phyloP scores from a whole-genome alignment of 2,888 invertebrate genomes.

The Nasonia oneida region DNA sequence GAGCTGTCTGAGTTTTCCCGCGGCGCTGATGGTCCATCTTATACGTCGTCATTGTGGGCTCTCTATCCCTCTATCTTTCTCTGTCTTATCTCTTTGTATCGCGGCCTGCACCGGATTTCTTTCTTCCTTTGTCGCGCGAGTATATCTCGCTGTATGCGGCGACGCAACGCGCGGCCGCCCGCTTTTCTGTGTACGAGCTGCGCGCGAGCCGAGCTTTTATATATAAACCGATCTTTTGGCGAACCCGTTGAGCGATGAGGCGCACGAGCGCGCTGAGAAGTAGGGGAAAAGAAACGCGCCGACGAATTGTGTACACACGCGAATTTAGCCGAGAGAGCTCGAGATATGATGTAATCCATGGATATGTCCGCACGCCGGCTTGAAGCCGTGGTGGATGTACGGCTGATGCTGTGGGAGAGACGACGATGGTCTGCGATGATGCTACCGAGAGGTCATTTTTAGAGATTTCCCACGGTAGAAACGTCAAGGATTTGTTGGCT shows the following conservation, averaged over 20 bases:
- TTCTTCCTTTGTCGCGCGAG: not conserved
- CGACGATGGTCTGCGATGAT: too few relatives aligned
- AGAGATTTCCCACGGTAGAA: too few relatives aligned
- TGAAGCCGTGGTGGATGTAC: too few relatives aligned
- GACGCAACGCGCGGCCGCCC: slow-evolving; percentile 25
- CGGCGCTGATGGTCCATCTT: slow-evolving; percentile 19
- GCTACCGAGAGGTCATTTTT: too few relatives aligned
- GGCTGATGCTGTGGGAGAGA: too few relatives aligned
- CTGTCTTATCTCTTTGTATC: not conserved
- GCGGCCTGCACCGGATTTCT: not conserved
- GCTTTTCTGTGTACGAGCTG: slow-evolving; percentile 60
- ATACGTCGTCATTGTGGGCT: not conserved
- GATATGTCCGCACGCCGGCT: not conserved
- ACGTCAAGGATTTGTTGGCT: too few relatives aligned
- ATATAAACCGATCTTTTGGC: slow-evolving; percentile 71
- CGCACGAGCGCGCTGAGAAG: not conserved
- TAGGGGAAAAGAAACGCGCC: slow-evolving; percentile 8
- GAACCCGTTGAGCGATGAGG: slow-evolving; percentile 62
- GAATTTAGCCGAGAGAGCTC: not conserved
- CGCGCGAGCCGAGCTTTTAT: slow-evolving; percentile 70
- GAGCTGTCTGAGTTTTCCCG: slow-evolving; percentile 1
- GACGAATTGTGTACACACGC: not conserved
- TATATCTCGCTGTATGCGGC: not conserved
- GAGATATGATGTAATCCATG: slow-evolving; percentile 15
- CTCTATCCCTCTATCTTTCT: not conserved